A percentile compares a stretch with the other conserved stretches of the same genome.
phyloP scores from a whole-genome alignment of 2,797 vertebrate species.

The Fringilla coelebs region DNA sequence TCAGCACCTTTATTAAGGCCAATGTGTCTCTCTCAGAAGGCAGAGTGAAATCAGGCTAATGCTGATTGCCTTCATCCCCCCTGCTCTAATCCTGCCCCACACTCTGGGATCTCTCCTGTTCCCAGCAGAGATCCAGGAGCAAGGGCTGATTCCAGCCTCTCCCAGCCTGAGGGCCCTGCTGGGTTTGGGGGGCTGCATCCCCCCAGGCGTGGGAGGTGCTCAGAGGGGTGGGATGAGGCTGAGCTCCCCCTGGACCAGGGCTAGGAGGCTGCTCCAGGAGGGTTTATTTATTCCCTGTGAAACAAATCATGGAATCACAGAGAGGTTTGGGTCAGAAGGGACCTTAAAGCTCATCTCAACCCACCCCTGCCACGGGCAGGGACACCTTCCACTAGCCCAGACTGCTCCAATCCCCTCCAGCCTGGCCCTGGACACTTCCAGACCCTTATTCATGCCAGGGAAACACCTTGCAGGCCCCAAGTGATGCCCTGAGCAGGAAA shows the following conservation, averaged over 20 bases:
- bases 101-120: background rate
- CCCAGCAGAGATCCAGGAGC: background rate
- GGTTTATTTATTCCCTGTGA: background rate
- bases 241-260: background rate
- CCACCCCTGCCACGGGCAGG: background rate
- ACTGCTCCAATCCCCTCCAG: background rate
- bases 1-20: conserved; percentile 8
- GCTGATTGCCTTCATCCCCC: conserved; percentile 18
- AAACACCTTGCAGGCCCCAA: background rate
- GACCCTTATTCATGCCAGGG: background rate
- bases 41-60: conserved; percentile 28
- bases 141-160: background rate
- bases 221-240: background rate
- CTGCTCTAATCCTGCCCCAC: background rate
- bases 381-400: background rate
- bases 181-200: background rate
- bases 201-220: background rate
- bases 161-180: background rate
- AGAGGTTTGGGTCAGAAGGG: background rate
- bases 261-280: background rate
- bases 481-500: background rate
- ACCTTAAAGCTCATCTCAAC: background rate
- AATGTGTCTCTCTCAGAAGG: conserved; percentile 31
- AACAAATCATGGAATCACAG: background rate
- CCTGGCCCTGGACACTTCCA: background rate